Evolutionary conservation across 2,113 vertebrate genomes (phyloP), one percentile per base, ranked within the genome.

Genomic region (zebrafish (Danio rerio)): DNA sequence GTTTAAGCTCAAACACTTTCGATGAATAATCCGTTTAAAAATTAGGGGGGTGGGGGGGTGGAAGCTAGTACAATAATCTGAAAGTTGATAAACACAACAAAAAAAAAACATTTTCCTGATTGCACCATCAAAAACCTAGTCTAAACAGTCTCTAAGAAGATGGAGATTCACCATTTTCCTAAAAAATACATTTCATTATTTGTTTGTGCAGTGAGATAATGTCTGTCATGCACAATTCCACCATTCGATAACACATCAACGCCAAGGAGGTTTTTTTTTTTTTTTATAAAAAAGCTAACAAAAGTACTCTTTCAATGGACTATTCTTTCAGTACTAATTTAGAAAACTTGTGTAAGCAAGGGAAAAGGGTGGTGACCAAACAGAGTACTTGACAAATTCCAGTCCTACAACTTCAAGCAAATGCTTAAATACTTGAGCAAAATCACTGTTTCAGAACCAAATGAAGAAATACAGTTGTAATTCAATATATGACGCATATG

Each of bases 351-450:
- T 43, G 62, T 76, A 83, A 91, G 89, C 90, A 89, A 89, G 78
- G 88, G 90, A 89, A 92, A 91, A 92, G 82, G 89, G 88, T 81
- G 85, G 89, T 47, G 84, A 87, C 70, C 78, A 16, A 40, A 66
- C 88, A 84, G 86, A 91, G 91, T 80, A 88, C 88, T 73, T 87
- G 56, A 65, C 65, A 81, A 81, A 87, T 91, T 88, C 87, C 85
- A 87, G 84, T 84, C 84, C 82, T 82, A 59, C 81, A 84, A 62
- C 85, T 31, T 89, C 83, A 69, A 85, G 68, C 63, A 31, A 31
- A 31, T 53, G 63, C 21, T 86, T 18, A n/a, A 75, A 59, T 15
- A 21, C 55, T 40, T 49, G 65, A 49, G 52, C 73, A 72, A 83
- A 62, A 47, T 59, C 50, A 74, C 15, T 73, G 49, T 63, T 66